Percentiles rank a stretch among this genome's conserved stretches.
Conservation (phyloP, 2,797 vertebrate genomes). For the Chelon labrosus region DNA sequence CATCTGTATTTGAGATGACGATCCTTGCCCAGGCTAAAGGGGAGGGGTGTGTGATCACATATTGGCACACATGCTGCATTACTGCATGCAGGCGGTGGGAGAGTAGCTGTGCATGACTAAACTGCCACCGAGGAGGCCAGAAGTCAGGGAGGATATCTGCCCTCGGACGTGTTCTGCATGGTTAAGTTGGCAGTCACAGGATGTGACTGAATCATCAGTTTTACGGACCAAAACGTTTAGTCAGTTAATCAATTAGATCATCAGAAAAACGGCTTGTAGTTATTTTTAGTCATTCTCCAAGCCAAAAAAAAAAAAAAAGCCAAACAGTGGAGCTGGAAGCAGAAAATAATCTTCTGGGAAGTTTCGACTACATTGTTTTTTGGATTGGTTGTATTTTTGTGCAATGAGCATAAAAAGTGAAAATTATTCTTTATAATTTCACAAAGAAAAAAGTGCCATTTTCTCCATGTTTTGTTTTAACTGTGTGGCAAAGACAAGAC, state of each 20-base stretch:
- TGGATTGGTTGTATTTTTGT: no score
- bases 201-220: conserved; percentile 13
- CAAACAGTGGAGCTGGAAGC: no score
- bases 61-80: background rate
- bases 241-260: background rate
- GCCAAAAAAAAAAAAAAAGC: background rate
- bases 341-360: no score
- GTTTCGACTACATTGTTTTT: no score
- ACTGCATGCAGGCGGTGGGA: background rate
- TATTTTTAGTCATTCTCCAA: background rate
- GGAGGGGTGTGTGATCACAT: background rate
- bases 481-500: no score
- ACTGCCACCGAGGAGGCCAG: background rate
- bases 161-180: background rate
- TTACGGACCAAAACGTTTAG: background rate
- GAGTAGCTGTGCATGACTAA: background rate
- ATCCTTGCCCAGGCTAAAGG: conserved; percentile 3
- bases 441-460: no score
- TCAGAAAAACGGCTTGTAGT: background rate
- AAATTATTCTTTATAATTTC: no score
- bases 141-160: conserved; percentile 15
- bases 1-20: no score
- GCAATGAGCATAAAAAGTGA: no score
- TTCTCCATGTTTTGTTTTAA: no score
- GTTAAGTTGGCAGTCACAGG: background rate